Evolutionary conservation across 1,140 invertebrate genomes (phyloP), one percentile per base, ranked within the genome.

Genomic region (Drosophila grimshawi): DNA sequence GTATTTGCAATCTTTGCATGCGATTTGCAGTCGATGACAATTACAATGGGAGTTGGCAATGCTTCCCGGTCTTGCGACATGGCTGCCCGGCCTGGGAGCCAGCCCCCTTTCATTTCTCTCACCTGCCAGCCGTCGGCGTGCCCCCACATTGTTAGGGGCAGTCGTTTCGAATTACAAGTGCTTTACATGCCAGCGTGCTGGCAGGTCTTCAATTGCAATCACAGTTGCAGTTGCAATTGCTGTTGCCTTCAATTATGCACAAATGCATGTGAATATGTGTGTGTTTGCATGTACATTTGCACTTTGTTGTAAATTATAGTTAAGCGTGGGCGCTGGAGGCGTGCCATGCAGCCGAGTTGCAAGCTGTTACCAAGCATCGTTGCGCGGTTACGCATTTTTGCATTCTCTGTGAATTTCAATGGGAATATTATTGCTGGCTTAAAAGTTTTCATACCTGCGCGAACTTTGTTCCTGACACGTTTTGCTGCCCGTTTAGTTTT

Each of bases 151-250:
- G 83, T 88, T 83, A 69, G 51, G 6, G 35, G 57, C 56, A 69
- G 76, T 53, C 83, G 73, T 65, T 68, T 88, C 83, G 68, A 65
- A 83, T 86, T 86, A 86, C 83, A 78, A 70, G 73, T 80, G 83
- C 80, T 88, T 81, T 82, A 61, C 55, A 80, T 71, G 53, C 35
- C 74, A 62, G 51, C 59, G 39, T 10, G 39, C 57, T 52, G 60
- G 57, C 67, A 78, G 78, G 59, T 74, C 56, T 51, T 71, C 82
- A 82, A 76, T 86, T 79, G 81, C 46, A 73, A 27, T 66, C 46
- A 55, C 57, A 56, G 32, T 48, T 55, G 66, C 60, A 64, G 51
- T 57, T 62, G 48, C 66, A 37, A 49, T 67, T 33, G 64, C 63
- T 30, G 33, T 57, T 41, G 48, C 49, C 32, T 19, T 59, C 52